Conservation (phyloP, 2,888 invertebrate genomes). For the Harpalus rubripes region DNA sequence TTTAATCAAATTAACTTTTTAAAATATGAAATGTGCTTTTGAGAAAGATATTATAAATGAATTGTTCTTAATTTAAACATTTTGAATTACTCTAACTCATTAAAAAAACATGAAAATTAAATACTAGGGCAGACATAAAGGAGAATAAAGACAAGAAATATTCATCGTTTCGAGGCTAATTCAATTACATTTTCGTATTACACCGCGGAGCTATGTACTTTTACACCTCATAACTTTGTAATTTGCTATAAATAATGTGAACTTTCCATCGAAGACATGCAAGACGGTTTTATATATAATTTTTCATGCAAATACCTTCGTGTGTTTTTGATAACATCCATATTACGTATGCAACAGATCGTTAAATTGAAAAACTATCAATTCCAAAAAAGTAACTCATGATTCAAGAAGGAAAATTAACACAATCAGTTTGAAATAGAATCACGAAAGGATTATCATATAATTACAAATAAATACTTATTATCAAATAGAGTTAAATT, state of each 20-base stretch:
- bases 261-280: conserved; percentile 30
- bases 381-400: neutral
- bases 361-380: conserved; percentile 39
- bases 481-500: too few species aligned
- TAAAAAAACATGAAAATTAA: conserved; percentile 43
- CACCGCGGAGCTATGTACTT: conserved; percentile 11
- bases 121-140: conserved; percentile 19
- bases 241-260: conserved; percentile 46
- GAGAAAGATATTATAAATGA: neutral
- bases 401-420: neutral
- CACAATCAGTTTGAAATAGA: neutral
- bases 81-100: conserved; percentile 28
- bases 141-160: conserved; percentile 3
- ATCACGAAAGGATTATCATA: neutral
- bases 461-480: neutral
- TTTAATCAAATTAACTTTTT: neutral
- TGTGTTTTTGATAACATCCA: conserved; percentile 26
- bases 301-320: conserved; percentile 39
- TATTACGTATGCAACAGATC: conserved; percentile 34
- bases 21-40: neutral
- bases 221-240: conserved; percentile 41
- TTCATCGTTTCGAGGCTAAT: conserved; percentile 32
- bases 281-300: conserved; percentile 28
- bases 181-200: conserved; percentile 27
- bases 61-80: conserved; percentile 34